phyloP scores from a whole-genome alignment of 2,888 invertebrate species.

The Myopa tessellatipennis region DNA sequence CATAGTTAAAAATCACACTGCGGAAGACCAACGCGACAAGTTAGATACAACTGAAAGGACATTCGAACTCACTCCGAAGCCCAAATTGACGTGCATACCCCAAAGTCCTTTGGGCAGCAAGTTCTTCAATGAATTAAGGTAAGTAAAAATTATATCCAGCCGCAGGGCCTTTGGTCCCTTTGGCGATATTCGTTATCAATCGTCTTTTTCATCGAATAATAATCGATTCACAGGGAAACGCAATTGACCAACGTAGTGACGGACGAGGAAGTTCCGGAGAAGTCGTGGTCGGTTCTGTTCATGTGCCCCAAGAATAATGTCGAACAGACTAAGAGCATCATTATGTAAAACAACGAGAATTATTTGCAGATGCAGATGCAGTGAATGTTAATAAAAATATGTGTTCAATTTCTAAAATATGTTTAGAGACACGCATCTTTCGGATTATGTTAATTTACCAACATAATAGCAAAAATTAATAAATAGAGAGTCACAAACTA shows the following conservation, averaged over 20 bases:
- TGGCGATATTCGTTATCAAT: background rate
- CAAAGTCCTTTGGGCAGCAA: constrained; percentile 42
- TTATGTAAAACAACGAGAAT: constrained; percentile 30
- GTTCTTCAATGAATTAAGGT: constrained; percentile 46
- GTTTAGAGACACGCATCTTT: background rate
- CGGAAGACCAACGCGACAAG: constrained; percentile 9
- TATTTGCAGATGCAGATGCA: constrained; percentile 1
- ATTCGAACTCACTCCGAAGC: constrained; percentile 49
- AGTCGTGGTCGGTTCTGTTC: constrained; percentile 50
- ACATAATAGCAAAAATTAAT: too few species aligned
- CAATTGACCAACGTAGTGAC: constrained; percentile 44
- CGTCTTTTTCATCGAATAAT: background rate
- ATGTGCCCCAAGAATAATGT: constrained; percentile 45
- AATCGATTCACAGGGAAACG: constrained; percentile 43
- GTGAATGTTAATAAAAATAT: background rate
- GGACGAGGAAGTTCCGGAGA: constrained; percentile 44
- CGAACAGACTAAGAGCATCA: constrained; percentile 38
- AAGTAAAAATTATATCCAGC: background rate
- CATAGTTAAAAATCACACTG: constrained; percentile 31
- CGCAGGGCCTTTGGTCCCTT: background rate
- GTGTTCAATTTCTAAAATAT: background rate
- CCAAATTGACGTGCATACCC: constrained; percentile 50
- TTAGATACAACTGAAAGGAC: constrained; percentile 44
- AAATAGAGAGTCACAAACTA: too few species aligned
- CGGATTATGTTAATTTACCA: background rate